Percentiles rank a stretch among this genome's conserved stretches.
These are phyloP conservation scores for Ginglymostoma cirratum DNA, from an alignment of 2,113 vertebrate genomes.

Conservation along the genomic window DNA sequence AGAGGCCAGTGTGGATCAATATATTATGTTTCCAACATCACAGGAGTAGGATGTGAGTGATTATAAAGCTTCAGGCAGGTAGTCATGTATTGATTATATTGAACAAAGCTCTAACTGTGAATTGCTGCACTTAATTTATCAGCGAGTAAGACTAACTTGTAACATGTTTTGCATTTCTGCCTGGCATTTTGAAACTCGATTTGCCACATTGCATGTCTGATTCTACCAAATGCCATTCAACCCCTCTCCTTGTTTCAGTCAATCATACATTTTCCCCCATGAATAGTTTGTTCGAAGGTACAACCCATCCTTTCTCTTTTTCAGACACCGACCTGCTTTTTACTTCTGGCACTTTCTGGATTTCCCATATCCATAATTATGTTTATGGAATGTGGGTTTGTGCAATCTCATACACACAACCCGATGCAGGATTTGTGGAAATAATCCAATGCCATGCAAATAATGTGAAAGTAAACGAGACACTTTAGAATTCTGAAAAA, in stretches of 20 bases:
- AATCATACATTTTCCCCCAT: not conserved
- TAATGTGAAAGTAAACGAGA: not conserved
- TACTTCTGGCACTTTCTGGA: not conserved
- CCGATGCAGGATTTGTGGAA: not conserved
- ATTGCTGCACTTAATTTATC: not conserved
- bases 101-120: not conserved
- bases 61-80: not conserved
- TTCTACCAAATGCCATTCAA: not conserved
- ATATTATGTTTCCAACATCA: not conserved
- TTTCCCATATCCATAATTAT: not conserved
- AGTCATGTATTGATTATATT: not conserved
- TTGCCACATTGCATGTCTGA: not conserved
- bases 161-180: not conserved
- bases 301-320: not conserved
- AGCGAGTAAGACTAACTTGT: not conserved
- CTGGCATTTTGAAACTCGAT: not conserved
- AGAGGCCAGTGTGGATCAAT: not conserved
- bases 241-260: not conserved
- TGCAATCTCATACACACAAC: not conserved
- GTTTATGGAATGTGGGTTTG: not conserved
- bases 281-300: not conserved
- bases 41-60: not conserved
- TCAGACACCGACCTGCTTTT: not conserved
- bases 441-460: conserved; percentile 2
- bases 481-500: not conserved